Base-by-base conservation (phyloP, 2,888 invertebrate species). In the Lepidonotus clava region DNA sequence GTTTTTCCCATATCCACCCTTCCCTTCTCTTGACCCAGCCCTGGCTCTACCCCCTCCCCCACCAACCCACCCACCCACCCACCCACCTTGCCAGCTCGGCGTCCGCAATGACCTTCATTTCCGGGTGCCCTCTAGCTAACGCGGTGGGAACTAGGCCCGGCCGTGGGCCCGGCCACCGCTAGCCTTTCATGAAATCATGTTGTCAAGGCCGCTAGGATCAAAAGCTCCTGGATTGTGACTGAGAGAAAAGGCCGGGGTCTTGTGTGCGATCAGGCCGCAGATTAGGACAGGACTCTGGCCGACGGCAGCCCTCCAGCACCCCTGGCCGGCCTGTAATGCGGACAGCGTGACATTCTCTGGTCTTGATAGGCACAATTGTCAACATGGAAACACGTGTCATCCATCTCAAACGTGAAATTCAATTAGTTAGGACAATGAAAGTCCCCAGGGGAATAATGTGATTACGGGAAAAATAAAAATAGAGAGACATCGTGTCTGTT, bases 81-180 rank as follows among this genome's bases (percentile, higher is more conserved):
- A 5, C 56, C 56, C 24, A n/a, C 21, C 24, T n/a, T 71, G 71
- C 38, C 38, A 21, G 71, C 36, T 14, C 71, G 0, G 71, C 38
- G 71, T 71, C 71, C 71, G 11, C n/a, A 36, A 71, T 71, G 71
- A 71, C 71, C 71, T 71, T 71, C 36, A 71, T 71, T 71, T 71
- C 71, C 71, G 71, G 71, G 11, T 38, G 36, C 71, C 34, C 71
- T 71, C 34, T 71, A 38, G 71, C 36, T 14, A 61, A 32, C 61
- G 24, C 21, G 2, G 61, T 32, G 21, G 24, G 61, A 24, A 61
- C 24, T 61, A 61, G 61, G 0, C n/a, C 1, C 53, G 21, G 24
- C n/a, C 28, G 24, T 61, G 28, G 61, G 61, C 61, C 21, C 28
- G 61, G 24, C 61, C n/a, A 61, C 61, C n/a, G 61, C 61, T 61